A percentile compares a stretch with the other conserved stretches of the same genome.
Conservation (phyloP, 2,113 vertebrate species). For the Gymnobelideus leadbeateri region DNA sequence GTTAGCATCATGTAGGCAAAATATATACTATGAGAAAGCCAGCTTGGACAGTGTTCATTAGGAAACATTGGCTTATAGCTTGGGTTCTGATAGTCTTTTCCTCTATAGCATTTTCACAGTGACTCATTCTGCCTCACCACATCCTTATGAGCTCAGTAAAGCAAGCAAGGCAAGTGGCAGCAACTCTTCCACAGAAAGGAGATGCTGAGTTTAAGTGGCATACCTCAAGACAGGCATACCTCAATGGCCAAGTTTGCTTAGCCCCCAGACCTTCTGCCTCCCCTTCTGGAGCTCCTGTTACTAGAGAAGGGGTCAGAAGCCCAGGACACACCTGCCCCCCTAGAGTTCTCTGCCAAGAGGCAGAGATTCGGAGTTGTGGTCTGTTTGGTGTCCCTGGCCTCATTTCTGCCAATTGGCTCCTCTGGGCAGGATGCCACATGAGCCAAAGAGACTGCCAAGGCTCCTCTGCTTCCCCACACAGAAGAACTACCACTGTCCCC, state of each 20-base stretch:
- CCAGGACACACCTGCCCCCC: neutral
- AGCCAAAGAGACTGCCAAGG: neutral
- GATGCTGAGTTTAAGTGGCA: fast-evolving
- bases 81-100: constrained; percentile 20
- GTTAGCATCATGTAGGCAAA: neutral
- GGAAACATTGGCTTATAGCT: constrained; percentile 10
- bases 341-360: neutral
- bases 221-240: neutral
- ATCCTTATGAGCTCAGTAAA: neutral
- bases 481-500: neutral
- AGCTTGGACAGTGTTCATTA: constrained; percentile 22
- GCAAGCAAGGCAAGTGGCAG: neutral
- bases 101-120: constrained; percentile 26
- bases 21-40: constrained; percentile 12
- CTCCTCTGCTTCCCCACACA: neutral
- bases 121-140: neutral
- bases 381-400: neutral
- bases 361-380: neutral
- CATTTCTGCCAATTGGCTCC: neutral
- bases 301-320: neutral
- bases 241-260: neutral
- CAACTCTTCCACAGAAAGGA: neutral
- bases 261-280: neutral
- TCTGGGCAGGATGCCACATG: neutral
- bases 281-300: neutral